Evolutionary conservation across 2,888 invertebrate genomes (phyloP), one percentile per base, ranked within the genome.

Genomic region (Ligdia adustata): DNA sequence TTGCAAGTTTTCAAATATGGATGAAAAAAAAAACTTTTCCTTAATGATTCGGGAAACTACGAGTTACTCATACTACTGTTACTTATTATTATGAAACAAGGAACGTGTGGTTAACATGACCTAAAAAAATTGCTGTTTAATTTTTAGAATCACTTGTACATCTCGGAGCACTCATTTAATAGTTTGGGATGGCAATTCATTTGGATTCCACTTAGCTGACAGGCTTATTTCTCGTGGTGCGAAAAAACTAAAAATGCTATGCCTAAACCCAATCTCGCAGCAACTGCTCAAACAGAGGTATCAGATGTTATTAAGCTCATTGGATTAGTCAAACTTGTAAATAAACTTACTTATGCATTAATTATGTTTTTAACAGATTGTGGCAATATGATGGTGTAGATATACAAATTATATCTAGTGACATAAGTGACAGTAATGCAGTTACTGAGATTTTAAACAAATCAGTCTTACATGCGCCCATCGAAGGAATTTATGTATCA

Each of bases 151-250:
- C 1, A 40, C 26, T 22, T 68, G 61, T 29, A 43, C 49, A 27
- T 14, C 60, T 2, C 38, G 59, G 4, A 26, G 33, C 1, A 56
- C 54, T 6, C 69, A 76, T 5, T 18, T 78, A 1, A 34, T 80
- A 5, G 4, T 80, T 4, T 64, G 71, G 33, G 66, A 75, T 11
- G 56, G 64, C 1, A 59, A 65, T 3, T 27, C 50, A 0, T 45
- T 73, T 13, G 72, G 69, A 2, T 27, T 72, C 0, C 61, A 66
- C 15, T 35, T 76, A n/a, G 69, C 63, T 2, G 63, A 75, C 2
- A 62, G 55, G 39, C 50, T 79, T 0, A 53, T 75, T 0, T 43
- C 37, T 3, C 60, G 71, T 2, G 78, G 78, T 0, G 75, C 69
- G 1, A 73, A 37, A 20, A 70, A 68, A 13, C 24, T 79, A 6